These are phyloP conservation scores for Brienomyrus brachyistius DNA, from an alignment of 2,113 vertebrate genomes.

Conservation along the genomic window DNA sequence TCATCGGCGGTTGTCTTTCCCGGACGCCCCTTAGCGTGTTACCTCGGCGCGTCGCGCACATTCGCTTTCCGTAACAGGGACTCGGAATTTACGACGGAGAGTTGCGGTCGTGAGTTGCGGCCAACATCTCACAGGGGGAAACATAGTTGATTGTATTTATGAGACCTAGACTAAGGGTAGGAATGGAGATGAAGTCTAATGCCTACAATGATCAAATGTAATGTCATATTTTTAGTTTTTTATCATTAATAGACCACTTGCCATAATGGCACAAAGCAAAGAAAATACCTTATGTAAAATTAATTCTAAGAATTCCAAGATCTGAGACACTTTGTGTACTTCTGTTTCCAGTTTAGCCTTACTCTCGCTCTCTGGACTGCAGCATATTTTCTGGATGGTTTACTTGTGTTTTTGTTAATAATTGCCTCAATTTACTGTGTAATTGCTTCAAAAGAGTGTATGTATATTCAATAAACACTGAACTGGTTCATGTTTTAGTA, in stretches of 20 bases:
- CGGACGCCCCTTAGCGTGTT: background rate
- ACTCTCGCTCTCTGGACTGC: slow-evolving; percentile 13
- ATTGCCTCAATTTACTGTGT: slow-evolving; percentile 23
- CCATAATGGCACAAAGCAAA: slow-evolving; percentile 12
- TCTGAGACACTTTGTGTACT: slow-evolving; percentile 17
- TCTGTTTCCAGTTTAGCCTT: slow-evolving; percentile 22
- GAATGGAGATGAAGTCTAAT: background rate
- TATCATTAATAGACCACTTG: background rate
- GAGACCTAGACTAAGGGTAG: background rate
- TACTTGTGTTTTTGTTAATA: slow-evolving; percentile 25
- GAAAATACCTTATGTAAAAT: slow-evolving; percentile 12
- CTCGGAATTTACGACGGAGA: background rate
- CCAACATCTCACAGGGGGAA: background rate
- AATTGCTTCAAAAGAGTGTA: slow-evolving; percentile 29
- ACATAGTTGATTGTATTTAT: background rate
- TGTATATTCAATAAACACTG: slow-evolving; percentile 30
- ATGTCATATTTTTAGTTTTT: slow-evolving; percentile 3
- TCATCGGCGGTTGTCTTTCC: background rate
- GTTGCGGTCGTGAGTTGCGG: background rate
- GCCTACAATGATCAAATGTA: background rate
- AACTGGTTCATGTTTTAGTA: slow-evolving; percentile 28
- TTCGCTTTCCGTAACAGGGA: background rate
- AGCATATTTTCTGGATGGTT: slow-evolving; percentile 24
- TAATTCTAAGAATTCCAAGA: slow-evolving; percentile 23
- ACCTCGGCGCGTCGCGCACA: background rate